Base-by-base conservation (phyloP, 64 coral and sea anemone species). In the Pachyseris speciosa region DNA sequence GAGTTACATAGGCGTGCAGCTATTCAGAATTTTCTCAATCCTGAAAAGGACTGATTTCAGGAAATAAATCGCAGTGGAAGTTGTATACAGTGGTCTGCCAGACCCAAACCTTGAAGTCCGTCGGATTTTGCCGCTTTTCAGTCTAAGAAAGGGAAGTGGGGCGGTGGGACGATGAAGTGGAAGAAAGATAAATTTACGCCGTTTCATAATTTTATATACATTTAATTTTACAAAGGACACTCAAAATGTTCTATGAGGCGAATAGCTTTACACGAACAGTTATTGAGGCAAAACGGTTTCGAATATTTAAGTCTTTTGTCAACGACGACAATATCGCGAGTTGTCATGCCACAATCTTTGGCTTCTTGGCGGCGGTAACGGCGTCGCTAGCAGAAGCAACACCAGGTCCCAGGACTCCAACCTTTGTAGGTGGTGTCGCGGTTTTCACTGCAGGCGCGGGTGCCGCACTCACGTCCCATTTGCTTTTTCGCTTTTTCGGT, bases 401-500 rank as follows among this genome's bases (percentile, higher is more conserved):
- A 63, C 66, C n/a, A 2, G 84, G 74, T 6, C 76, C 74, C 64
- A 60, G 50, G 11, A 2, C 44, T 29, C 64, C 45, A 11, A 81
- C 50, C 61, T 88, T 81, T 30, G 78, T 78, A 0, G 84, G 60
- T 80, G 91, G 91, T 67, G 84, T 93, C 4, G 64, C 84, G 7
- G 84, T 66, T 34, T 88, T 93, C 7, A 88, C 61, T 25, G 91
- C 55, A 80, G 78, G 33, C 3, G 72, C 84, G 13, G 91, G 28
- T 0, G 37, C 84, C 33, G 34, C 53, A 12, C 84, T 93, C 59
- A 81, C 74, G 43, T 93, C 91, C 91, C 91, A 93, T 44, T 93
- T 93, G 84, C 84, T 93, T 61, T 88, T 93, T 5, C 91, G 60
- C 34, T 93, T 93, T 37, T 87, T 87, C 17, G 84, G 63, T 61